Base-by-base conservation (phyloP, 2,888 invertebrate genomes). In the Nephrotoma guestfalica region DNA sequence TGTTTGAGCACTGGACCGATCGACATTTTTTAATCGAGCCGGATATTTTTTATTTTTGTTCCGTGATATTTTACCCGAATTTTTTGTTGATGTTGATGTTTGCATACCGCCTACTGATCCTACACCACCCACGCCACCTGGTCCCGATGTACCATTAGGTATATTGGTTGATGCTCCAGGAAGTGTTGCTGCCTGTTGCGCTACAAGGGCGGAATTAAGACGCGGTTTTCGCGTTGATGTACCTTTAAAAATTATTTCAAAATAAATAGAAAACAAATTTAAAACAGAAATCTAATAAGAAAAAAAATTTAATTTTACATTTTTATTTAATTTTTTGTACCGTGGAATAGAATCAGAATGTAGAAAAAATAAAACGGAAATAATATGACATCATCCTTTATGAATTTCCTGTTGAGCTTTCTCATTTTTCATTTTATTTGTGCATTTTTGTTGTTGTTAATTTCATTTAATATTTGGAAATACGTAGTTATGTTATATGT, bases 201-300 rank as follows among this genome's bases (percentile, higher is more conserved):
- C 98, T 89, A 96, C 98, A 90, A 98, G 92, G 90, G 98, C 98
- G n/a, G 98, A 97, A 93, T 99, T 99, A 90, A 98, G 94, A 89
- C 98, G 95, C 88, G 99, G 99, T 92, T 99, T 99, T 90, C 96
- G 94, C 88, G 96, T 96, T 87, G 96, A 96, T 88, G 96, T 96
- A 90, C 96, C 99, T 96, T 90, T 18, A 88, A 88, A 88, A 86
- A 30, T 30, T 2, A 2, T 30, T 30, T 30, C 87, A 87, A 87
- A 87, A 87, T 87, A 85, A 85, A 86, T n/a, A 40, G 6, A 9
- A 18, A 83, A 83, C 6, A 15, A 83, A 83, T 40, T 6, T 9
- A 11, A 41, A 47, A 47, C 47, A 47, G n/a, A 13, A 71, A 71
- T 71, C 4, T 9, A n/a, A 57, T 57, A 57, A 47, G 4, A 9